Conservation (phyloP, 2,797 vertebrate genomes). For the Melanitta fusca region DNA sequence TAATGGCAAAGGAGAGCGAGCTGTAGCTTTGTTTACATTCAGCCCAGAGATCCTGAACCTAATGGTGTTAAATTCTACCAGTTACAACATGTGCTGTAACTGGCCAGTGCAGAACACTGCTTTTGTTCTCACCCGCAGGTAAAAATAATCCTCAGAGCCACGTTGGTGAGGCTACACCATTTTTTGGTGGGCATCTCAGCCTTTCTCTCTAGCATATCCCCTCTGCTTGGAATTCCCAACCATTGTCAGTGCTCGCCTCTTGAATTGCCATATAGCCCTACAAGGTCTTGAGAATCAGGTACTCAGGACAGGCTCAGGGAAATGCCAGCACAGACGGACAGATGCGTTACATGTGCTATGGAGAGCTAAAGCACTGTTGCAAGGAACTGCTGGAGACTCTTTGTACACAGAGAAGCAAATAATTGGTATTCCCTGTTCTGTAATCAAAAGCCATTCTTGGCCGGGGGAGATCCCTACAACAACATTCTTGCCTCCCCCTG, state of each 20-base stretch:
- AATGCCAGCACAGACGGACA: conserved; percentile 6
- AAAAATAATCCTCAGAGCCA: neutral
- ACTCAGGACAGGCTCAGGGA: neutral
- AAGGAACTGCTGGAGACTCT: conserved; percentile 19
- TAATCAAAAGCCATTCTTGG: conserved; percentile 60
- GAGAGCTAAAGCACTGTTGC: neutral
- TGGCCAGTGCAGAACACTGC: neutral
- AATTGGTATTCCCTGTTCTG: conserved; percentile 41
- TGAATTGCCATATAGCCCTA: neutral
- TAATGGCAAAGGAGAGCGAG: neutral
- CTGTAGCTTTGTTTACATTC: neutral
- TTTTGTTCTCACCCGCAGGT: neutral
- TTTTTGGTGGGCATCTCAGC: neutral
- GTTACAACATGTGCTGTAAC: neutral
- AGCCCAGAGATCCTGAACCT: neutral
- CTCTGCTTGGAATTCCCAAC: neutral
- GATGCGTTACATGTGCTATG: neutral
- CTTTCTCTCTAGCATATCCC: neutral
- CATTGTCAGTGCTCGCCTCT: neutral
- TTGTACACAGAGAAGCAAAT: conserved; percentile 53
- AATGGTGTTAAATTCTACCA: neutral
- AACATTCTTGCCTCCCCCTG: conserved; percentile 62
- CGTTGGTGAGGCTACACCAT: neutral
- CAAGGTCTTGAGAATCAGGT: neutral
- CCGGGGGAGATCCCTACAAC: conserved; percentile 35